A percentile compares a stretch with the other conserved stretches of the same genome.
These are phyloP conservation scores for Corythornis madagascariensis DNA, from an alignment of 2,113 vertebrate species.

Conservation along the genomic window DNA sequence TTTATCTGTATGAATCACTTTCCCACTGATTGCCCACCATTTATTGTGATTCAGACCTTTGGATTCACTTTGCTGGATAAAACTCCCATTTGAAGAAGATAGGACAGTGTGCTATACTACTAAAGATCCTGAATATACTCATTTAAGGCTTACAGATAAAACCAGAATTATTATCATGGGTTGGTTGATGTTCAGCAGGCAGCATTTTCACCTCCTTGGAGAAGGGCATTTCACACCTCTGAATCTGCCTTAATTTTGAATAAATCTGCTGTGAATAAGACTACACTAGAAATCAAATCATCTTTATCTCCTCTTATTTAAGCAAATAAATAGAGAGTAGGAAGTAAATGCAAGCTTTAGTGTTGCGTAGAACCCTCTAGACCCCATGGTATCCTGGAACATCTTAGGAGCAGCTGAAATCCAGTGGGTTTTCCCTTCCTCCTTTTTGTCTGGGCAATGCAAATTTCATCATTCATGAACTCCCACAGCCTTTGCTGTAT, in stretches of 20 bases:
- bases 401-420: background rate
- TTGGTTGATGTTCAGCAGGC: background rate
- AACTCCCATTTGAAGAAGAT: background rate
- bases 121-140: background rate
- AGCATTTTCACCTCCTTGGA: background rate
- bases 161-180: background rate
- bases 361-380: background rate
- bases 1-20: background rate
- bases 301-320: background rate
- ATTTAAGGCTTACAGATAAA: background rate
- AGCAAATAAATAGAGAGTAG: background rate
- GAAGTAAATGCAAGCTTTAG: background rate
- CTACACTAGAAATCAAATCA: background rate
- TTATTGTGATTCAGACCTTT: background rate
- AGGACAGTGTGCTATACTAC: accelerated
- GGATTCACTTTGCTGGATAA: background rate
- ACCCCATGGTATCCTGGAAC: background rate
- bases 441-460: background rate
- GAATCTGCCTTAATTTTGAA: background rate
- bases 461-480: background rate
- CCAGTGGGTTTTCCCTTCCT: background rate
- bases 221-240: background rate
- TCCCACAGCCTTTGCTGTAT: background rate
- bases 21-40: background rate
- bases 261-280: background rate